Base-by-base conservation (phyloP, 2,888 invertebrate species). In the Mythimna impura region DNA sequence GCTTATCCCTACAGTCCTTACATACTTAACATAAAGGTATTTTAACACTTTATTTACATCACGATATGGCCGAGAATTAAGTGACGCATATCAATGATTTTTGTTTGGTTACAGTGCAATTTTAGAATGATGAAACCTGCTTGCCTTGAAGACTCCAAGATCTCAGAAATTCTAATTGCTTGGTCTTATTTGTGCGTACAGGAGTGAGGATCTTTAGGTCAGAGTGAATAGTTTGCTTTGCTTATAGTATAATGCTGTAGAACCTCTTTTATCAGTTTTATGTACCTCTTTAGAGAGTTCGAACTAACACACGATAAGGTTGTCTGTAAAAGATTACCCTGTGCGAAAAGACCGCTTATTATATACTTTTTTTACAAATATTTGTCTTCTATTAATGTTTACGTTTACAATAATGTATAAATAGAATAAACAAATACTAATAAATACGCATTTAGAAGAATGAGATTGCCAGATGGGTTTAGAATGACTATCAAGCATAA, bases 1-100 rank as follows among this genome's bases (percentile, higher is more conserved):
- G 94, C 93, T 93, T 86, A 78, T 65, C 75, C 87, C 86, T 83
- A 86, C 89, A 91, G 87, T 88, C 80, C 83, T 78, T 68, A 78
- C 75, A 85, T 85, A 78, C 74, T 85, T 78, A 81, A 73, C 83
- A 85, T 83, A 75, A 80, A 79, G 81, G 78, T 78, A 82, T 81
- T 84, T 81, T 80, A 82, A 76, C 82, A 82, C 86, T 76, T 76
- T 81, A 80, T 77, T 69, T 60, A 55, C 64, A 79, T 68, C 65
- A 60, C 7, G 9, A 12, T 78, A 81, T 71, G 67, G 81, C 25
- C 20, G 30, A 25, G 30, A 65, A 52, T 55, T 22, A 65, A 34
- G 22, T 1, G 30, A 30, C 9, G 58, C 30, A 36, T 10, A 12
- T 43, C 43, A 25, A 5, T 43, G 25, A 36, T 1, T 61, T 71